Evolutionary conservation across 1,140 invertebrate genomes (phyloP), one percentile per base, ranked within the genome.

Genomic region (Xylocopa sonorina): DNA sequence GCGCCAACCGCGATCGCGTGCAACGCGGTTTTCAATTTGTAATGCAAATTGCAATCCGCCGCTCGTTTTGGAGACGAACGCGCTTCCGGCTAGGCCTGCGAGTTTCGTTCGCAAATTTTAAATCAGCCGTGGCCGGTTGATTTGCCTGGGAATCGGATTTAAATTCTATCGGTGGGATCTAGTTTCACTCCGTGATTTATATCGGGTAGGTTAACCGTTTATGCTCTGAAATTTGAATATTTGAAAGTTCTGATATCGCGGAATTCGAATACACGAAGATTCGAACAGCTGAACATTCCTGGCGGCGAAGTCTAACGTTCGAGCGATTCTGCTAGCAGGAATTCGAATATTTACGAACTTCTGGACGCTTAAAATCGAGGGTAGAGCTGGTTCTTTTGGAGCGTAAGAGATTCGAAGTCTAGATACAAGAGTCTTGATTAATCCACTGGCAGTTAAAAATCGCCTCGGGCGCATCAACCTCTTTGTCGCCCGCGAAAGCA

Each of bases 401-500:
- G 12, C 43, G 7, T 6, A 12, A 14, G 3, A 46, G 6, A 18
- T 50, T 50, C 6, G 48, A 50, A 21, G 3, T 10, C 1, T 50
- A 3, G 48, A 21, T 21, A 21, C 18, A 18, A 21, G 0, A 3
- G 18, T n/a, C n/a, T 21, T 3, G 3, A 0, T 58, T 3, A 21
- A 12, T n/a, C 3, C 29, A 34, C 9, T n/a, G 2, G 0, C 43
- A 4, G 3, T 14, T n/a, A 18, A 3, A 2, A 41, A 32, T 9
- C 0, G 9, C 12, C 18, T 3, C 1, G 2, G 1, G 16, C 7
- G 0, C 2, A 34, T 24, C 2, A 41, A 57, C 5, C 55, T 14
- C 3, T 9, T 18, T 12, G 7, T 18, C 27, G 32, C 16, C 9
- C 38, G 80, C 60, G 76, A 84, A 80, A 84, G 69, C 51, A 50